phyloP scores from a whole-genome alignment of 2,888 invertebrate species.

The Gasteruption jaculator region DNA sequence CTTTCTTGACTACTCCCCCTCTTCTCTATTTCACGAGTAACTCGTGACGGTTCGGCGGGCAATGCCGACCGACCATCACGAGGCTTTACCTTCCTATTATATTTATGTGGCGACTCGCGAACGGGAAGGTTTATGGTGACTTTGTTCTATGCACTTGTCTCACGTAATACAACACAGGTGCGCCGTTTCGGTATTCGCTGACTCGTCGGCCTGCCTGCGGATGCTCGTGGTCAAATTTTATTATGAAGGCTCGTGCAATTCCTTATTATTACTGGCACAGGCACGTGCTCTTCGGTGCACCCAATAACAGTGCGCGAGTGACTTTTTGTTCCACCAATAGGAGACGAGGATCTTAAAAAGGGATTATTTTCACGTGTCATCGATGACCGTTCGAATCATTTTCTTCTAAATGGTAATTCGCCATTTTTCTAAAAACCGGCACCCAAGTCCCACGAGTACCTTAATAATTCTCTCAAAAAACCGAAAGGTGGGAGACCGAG shows the following conservation, averaged over 20 bases:
- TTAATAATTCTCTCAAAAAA: too few species aligned
- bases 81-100: conserved; percentile 49
- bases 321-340: conserved; percentile 33
- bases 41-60: conserved; percentile 47
- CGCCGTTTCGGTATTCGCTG: too few species aligned
- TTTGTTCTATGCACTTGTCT: conserved; percentile 20
- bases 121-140: conserved; percentile 43
- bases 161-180: conserved; percentile 6
- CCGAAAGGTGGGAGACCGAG: too few species aligned
- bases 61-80: conserved; percentile 50
- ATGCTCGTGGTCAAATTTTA: too few species aligned
- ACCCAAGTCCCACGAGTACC: too few species aligned
- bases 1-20: conserved; percentile 23
- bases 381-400: conserved; percentile 5
- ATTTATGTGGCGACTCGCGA: conserved; percentile 50
- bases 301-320: conserved; percentile 33
- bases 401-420: conserved; percentile 1
- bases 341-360: conserved; percentile 18
- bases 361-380: conserved; percentile 4
- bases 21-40: conserved; percentile 22
- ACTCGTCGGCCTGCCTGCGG: too few species aligned
- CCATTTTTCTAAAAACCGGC: too few species aligned
- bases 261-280: too few species aligned
- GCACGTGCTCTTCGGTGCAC: conserved; percentile 36
- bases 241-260: too few species aligned